phyloP scores from a whole-genome alignment of 2,888 invertebrate genomes.

The Pocota personata region DNA sequence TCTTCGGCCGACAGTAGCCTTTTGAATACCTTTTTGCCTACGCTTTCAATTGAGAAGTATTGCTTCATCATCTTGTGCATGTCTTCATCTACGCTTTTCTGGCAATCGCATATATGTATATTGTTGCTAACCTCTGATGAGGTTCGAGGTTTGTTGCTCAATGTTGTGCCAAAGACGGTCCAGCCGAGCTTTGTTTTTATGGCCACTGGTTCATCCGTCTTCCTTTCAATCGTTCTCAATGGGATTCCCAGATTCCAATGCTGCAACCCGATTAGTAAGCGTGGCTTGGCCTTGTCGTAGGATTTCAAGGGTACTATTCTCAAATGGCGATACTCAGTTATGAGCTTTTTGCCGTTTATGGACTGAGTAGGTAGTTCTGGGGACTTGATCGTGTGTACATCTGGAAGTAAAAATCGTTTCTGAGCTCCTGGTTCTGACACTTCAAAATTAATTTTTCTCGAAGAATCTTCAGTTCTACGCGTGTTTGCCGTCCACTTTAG shows the following conservation, averaged over 20 bases:
- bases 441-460: no score
- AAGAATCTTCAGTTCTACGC: neutral
- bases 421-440: neutral
- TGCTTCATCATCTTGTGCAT: no score
- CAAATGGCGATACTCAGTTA: neutral
- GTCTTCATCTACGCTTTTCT: no score
- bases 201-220: neutral
- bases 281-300: neutral
- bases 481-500: neutral
- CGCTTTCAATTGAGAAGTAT: no score
- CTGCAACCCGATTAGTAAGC: neutral
- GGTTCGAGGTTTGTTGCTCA: no score
- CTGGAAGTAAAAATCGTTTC: neutral
- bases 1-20: no score
- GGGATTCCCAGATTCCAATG: conserved; percentile 3
- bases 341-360: neutral
- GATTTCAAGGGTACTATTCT: neutral
- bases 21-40: no score
- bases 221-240: neutral
- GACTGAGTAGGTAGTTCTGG: neutral
- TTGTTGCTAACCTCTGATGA: no score
- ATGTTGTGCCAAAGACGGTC: neutral
- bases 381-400: neutral
- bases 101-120: no score
- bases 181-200: neutral